Percentiles rank a stretch among this genome's conserved stretches.
These are phyloP conservation scores for Argya squamiceps DNA, from an alignment of 2,797 vertebrate species.

Conservation along the genomic window DNA sequence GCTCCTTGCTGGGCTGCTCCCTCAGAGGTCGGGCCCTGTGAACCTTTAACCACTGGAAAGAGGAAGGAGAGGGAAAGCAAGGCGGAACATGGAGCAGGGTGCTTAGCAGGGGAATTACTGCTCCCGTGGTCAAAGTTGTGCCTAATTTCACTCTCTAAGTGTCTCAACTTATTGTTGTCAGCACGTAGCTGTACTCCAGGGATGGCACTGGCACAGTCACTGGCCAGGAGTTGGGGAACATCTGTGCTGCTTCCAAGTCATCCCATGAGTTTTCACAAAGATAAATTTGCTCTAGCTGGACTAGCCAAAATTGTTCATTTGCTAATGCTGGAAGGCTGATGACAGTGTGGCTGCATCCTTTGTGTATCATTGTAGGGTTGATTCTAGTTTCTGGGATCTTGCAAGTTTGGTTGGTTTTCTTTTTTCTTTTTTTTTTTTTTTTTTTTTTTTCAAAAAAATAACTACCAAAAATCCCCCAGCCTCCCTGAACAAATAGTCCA, in stretches of 20 bases:
- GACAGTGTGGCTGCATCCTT: not conserved
- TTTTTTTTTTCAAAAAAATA: not conserved
- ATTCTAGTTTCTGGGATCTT: not conserved
- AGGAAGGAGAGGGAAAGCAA: not conserved
- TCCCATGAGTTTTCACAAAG: not conserved
- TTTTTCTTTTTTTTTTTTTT: too few species aligned
- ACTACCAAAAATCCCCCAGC: not conserved
- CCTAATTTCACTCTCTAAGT: not conserved
- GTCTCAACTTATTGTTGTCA: not conserved
- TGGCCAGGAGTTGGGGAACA: not conserved
- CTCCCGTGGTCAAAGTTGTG: not conserved
- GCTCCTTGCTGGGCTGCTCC: not conserved
- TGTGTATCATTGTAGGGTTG: not conserved
- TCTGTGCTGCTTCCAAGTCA: not conserved
- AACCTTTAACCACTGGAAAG: not conserved
- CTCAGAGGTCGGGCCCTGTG: fast-evolving
- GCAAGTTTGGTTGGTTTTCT: fast-evolving
- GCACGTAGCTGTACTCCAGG: not conserved
- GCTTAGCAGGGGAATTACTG: not conserved
- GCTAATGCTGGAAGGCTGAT: not conserved
- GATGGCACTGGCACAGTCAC: fast-evolving
- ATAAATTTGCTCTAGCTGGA: not conserved
- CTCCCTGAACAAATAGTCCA: not conserved
- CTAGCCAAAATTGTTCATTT: not conserved
- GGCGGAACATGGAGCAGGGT: fast-evolving